A percentile compares a stretch with the other conserved stretches of the same genome.
These are phyloP conservation scores for Athetis lepigone DNA, from an alignment of 2,888 invertebrate species.

Conservation along the genomic window DNA sequence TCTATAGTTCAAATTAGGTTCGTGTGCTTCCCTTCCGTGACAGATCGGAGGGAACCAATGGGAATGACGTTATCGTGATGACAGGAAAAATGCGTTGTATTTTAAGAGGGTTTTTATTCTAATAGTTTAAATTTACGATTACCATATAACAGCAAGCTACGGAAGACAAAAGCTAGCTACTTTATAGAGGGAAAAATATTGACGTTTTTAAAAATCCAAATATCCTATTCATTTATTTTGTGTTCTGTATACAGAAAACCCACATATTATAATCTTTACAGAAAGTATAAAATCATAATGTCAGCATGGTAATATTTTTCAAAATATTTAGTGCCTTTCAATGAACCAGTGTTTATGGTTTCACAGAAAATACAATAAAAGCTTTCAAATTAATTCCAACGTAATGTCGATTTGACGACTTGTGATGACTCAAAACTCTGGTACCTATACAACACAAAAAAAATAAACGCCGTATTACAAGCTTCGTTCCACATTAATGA, in stretches of 20 bases:
- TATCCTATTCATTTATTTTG: too few relatives aligned
- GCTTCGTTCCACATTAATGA: constrained; percentile 41
- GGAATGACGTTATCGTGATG: constrained; percentile 31
- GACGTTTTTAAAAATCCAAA: too few relatives aligned
- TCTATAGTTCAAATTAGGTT: constrained; percentile 17
- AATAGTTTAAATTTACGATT: background rate
- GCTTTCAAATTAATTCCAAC: constrained; percentile 30
- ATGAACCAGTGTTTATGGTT: constrained; percentile 2
- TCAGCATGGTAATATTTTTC: too few relatives aligned
- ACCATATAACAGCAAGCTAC: too few relatives aligned
- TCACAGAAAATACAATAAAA: background rate
- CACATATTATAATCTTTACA: too few relatives aligned
- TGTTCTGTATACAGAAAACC: too few relatives aligned
- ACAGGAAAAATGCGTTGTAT: background rate
- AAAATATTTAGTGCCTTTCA: constrained; percentile 19
- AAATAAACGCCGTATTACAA: constrained; percentile 38
- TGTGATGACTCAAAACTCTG: constrained; percentile 32
- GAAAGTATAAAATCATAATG: too few relatives aligned
- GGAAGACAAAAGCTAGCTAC: too few relatives aligned
- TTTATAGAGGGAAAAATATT: too few relatives aligned
- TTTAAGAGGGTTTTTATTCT: constrained; percentile 10
- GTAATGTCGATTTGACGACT: constrained; percentile 29
- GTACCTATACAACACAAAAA: constrained; percentile 17
- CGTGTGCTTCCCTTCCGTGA: constrained; percentile 29
- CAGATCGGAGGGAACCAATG: constrained; percentile 1